Conservation (phyloP, 2,113 vertebrate genomes). For the Vombatus ursinus region DNA sequence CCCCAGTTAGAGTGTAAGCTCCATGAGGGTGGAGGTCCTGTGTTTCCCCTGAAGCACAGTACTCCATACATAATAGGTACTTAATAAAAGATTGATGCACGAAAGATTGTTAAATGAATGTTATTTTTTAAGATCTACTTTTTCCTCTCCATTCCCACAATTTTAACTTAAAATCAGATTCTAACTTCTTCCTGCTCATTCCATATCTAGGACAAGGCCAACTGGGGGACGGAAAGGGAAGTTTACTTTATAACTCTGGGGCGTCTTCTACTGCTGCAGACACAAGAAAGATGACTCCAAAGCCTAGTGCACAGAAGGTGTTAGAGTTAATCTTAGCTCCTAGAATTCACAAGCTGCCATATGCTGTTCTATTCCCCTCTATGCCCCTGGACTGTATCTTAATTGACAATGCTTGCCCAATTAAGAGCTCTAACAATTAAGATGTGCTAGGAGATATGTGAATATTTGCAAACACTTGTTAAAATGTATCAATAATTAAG, state of each 20-base stretch:
- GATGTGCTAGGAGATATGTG: neutral
- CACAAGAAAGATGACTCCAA: neutral
- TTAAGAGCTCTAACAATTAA: slow-evolving; percentile 47
- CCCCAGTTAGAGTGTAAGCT: neutral
- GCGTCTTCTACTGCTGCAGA: neutral
- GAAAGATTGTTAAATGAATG: neutral
- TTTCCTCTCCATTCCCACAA: neutral
- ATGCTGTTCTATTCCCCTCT: rapidly evolving
- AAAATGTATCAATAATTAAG: slow-evolving; percentile 41
- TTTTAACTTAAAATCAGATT: neutral
- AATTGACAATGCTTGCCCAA: neutral
- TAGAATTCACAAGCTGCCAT: neutral
- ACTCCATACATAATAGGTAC: neutral
- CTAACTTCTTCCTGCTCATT: neutral
- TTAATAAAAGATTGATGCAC: neutral
- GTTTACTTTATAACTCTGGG: neutral
- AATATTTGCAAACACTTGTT: slow-evolving; percentile 51
- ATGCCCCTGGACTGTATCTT: neutral
- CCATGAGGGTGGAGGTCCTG: neutral
- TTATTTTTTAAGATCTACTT: neutral
- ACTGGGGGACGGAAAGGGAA: neutral
- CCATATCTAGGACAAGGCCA: neutral
- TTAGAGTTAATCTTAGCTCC: neutral
- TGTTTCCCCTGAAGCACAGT: neutral
- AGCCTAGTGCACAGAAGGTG: neutral